Evolutionary conservation across 2,797 vertebrate species (phyloP), one percentile per base, ranked within the genome.

Genomic region (Anableps anableps): DNA sequence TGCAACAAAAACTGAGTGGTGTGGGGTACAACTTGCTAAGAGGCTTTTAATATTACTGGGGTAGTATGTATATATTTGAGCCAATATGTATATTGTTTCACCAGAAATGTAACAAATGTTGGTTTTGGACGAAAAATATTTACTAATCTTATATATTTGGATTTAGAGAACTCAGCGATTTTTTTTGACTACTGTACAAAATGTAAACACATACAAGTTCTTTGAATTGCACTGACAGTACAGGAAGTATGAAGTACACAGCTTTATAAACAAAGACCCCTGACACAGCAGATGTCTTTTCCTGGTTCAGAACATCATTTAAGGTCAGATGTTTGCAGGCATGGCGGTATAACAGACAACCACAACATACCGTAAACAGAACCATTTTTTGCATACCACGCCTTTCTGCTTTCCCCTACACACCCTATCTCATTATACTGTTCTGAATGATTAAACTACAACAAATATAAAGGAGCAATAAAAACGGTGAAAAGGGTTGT

Each of bases 211-310:
- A 23, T 4, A 66, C 26, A n/a, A 4, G n/a, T 14, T n/a, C 66
- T 43, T 14, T 45, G 66, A n/a, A 38, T 10, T 41, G 36, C 4
- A 41, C 36, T 26, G 21, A 68, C 14, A 64, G 36, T n/a, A 70
- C 38, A 43, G 5, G 9, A 26, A 26, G 64, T 26, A 38, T 26
- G 23, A 26, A 43, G 38, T 26, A 70, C 11, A n/a, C 23, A n/a
- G 38, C 38, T 70, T 19, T 43, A 70, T n/a, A n/a, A 41, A 68
- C 23, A 34, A 21, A 23, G 8, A 21, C 17, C 38, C 62, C 7
- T 23, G 4, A 21, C 34, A 66, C 19, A 23, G 34, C 21, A 10
- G 36, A 0, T 0, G 19, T 43, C 43, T 3, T 21, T n/a, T 29
- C 10, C 62, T 43, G 58, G 11, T 75, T 7, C 1, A 51, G 10